Conservation (phyloP, 2,888 invertebrate species). For the Apodemia mormo region DNA sequence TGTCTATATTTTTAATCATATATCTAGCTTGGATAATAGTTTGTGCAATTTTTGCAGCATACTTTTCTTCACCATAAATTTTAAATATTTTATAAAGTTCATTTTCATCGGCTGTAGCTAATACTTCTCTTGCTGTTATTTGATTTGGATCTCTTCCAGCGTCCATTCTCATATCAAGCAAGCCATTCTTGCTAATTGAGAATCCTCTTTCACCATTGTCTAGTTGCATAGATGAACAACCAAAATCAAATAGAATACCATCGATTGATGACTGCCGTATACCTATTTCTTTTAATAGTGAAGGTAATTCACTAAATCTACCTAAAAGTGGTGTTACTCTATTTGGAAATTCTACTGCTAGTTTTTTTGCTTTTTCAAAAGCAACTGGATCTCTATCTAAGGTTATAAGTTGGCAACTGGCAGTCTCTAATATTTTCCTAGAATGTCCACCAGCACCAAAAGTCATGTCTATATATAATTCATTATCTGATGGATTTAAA, state of each 20-base stretch:
- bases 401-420: constrained; percentile 87
- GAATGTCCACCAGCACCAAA: constrained; percentile 98
- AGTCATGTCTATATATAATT: constrained; percentile 94
- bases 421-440: constrained; percentile 85
- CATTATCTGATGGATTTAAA: constrained; percentile 83
- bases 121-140: constrained; percentile 93
- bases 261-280: constrained; percentile 87
- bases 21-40: constrained; percentile 92
- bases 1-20: constrained; percentile 87
- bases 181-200: constrained; percentile 91
- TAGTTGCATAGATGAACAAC: constrained; percentile 98
- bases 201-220: constrained; percentile 92
- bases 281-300: constrained; percentile 81
- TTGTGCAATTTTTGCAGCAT: constrained; percentile 92
- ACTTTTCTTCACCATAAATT: constrained; percentile 95
- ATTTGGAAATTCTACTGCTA: constrained; percentile 85
- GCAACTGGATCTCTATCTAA: constrained; percentile 95
- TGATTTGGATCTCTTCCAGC: constrained; percentile 84
- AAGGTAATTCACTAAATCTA: constrained; percentile 92
- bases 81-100: constrained; percentile 93
- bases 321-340: constrained; percentile 91
- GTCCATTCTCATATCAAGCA: constrained; percentile 98
- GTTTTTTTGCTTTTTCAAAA: constrained; percentile 83
- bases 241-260: constrained; percentile 95
- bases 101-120: constrained; percentile 89